Evolutionary conservation across 2,113 vertebrate genomes (phyloP).

Genomic region (Hiodon tergisus): DNA sequence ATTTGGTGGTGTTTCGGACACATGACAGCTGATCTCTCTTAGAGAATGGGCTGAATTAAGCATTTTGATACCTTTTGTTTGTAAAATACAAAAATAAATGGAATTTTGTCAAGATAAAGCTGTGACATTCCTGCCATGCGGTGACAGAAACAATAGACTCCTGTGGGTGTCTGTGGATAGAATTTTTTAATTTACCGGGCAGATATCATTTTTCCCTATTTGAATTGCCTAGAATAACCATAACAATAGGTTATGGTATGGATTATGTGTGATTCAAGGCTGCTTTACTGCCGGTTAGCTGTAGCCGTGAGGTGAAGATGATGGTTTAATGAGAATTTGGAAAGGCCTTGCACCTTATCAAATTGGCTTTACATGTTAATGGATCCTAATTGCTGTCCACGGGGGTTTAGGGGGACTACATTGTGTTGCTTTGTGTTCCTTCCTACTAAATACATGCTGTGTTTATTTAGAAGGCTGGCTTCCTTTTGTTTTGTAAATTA

Average conservation of each 20-base stretch:
- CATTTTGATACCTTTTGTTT: not conserved
- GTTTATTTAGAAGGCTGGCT: constrained; percentile 62
- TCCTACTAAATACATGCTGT: constrained; percentile 53
- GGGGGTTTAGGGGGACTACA: constrained; percentile 54
- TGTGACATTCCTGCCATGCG: not conserved
- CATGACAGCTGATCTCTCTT: not conserved
- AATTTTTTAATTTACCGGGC: constrained; percentile 48
- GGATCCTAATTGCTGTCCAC: constrained; percentile 68
- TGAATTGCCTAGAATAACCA: constrained; percentile 52
- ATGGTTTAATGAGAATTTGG: constrained; percentile 66
- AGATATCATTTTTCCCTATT: constrained; percentile 55
- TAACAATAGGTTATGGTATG: constrained; percentile 68
- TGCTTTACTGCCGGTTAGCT: constrained; percentile 38
- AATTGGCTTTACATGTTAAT: constrained; percentile 78
- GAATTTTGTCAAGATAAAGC: constrained; percentile 11
- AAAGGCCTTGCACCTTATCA: constrained; percentile 67
- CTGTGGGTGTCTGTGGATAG: constrained; percentile 44
- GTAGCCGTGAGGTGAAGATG: constrained; percentile 54
- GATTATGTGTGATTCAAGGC: constrained; percentile 62
- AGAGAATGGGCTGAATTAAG: constrained; percentile 15
- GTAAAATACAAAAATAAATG: constrained; percentile 4
- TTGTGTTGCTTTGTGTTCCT: constrained; percentile 43
- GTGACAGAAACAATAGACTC: constrained; percentile 6
- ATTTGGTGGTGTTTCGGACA: constrained; percentile 29
- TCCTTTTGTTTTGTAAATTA: constrained; percentile 75